Conservation (phyloP, 2,888 invertebrate species). For the Anagyrus pseudococci region DNA sequence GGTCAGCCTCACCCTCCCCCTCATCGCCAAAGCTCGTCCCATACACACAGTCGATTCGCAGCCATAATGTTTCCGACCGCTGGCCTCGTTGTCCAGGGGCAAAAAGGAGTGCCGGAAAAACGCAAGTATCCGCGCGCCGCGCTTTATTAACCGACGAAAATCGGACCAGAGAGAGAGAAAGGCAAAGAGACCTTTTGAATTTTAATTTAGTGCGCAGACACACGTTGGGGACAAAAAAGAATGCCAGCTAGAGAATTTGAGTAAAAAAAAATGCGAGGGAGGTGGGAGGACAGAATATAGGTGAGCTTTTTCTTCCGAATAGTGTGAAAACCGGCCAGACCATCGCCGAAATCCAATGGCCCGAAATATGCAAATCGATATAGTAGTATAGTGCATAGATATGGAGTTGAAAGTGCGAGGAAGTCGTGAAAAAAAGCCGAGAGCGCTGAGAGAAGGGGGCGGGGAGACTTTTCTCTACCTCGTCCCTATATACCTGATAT, state of each 20-base stretch:
- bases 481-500: too few species aligned
- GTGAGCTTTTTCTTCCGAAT: not conserved
- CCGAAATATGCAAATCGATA: slow-evolving; percentile 11
- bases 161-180: not conserved
- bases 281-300: not conserved
- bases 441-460: slow-evolving; percentile 2
- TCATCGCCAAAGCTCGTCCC: too few species aligned
- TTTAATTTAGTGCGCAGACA: too few species aligned
- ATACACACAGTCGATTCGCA: not conserved
- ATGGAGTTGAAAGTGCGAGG: slow-evolving; percentile 4
- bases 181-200: too few species aligned
- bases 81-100: not conserved
- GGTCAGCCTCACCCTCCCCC: too few species aligned
- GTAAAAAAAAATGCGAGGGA: not conserved
- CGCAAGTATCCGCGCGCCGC: not conserved
- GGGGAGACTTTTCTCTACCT: not conserved
- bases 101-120: not conserved
- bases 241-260: too few species aligned
- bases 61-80: not conserved
- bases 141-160: not conserved
- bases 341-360: not conserved
- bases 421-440: slow-evolving; percentile 12
- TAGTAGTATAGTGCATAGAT: too few species aligned
- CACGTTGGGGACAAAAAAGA: too few species aligned
- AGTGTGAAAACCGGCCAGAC: not conserved